Evolutionary conservation across 2,888 invertebrate genomes (phyloP).

Genomic region (Eilema caniola): DNA sequence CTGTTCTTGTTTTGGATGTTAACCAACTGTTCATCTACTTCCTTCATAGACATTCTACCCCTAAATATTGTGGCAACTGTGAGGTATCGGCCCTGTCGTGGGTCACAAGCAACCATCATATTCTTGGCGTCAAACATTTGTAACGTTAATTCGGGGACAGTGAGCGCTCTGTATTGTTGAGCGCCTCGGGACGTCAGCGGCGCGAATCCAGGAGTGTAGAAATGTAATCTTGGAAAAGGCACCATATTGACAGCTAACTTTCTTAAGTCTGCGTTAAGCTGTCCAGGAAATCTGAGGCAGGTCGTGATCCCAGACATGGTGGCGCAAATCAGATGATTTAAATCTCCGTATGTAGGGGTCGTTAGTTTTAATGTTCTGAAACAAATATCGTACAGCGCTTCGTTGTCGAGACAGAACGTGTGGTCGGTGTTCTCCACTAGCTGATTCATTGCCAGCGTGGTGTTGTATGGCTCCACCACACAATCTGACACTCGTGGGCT

Average conservation of each 20-base stretch:
- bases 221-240: constrained; percentile 89
- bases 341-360: constrained; percentile 92
- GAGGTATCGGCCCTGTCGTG: constrained; percentile 95
- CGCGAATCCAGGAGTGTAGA: constrained; percentile 88
- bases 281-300: constrained; percentile 89
- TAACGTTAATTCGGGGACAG: constrained; percentile 94
- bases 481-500: constrained; percentile 92
- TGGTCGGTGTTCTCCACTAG: constrained; percentile 92
- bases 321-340: constrained; percentile 93
- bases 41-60: constrained; percentile 97
- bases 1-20: constrained; percentile 93
- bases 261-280: constrained; percentile 79
- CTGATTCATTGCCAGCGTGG: constrained; percentile 94
- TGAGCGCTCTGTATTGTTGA: constrained; percentile 95
- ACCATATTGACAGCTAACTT: constrained; percentile 83
- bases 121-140: constrained; percentile 89
- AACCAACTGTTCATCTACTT: constrained; percentile 93
- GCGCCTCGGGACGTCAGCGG: constrained; percentile 93
- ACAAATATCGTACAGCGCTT: constrained; percentile 91
- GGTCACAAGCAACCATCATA: constrained; percentile 97
- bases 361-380: constrained; percentile 91
- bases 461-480: constrained; percentile 91
- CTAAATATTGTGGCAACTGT: constrained; percentile 96
- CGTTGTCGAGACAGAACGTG: constrained; percentile 92
- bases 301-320: constrained; percentile 96